phyloP scores from a whole-genome alignment of 1,140 invertebrate genomes.

The Whitmania pigra region DNA sequence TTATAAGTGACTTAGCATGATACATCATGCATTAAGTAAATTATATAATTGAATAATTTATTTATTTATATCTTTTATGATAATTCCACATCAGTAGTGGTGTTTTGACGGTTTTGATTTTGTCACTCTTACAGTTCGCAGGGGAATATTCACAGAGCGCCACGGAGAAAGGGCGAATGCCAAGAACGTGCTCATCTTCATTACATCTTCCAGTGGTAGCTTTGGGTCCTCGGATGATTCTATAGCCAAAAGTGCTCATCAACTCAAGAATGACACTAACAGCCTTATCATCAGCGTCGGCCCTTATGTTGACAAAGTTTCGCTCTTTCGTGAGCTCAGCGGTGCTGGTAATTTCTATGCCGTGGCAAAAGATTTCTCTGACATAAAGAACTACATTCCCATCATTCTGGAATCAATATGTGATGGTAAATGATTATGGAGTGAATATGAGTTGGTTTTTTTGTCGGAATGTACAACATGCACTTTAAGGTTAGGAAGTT shows the following conservation, averaged over 20 bases:
- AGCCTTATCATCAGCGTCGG: not conserved
- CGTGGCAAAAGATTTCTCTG: not conserved
- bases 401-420: not conserved
- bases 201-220: not conserved
- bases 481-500: too few species aligned
- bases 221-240: not conserved
- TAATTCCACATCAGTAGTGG: too few species aligned
- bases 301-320: not conserved
- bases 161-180: not conserved
- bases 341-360: not conserved
- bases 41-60: too few species aligned
- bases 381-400: not conserved
- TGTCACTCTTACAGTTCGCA: not conserved
- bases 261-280: conserved; percentile 11
- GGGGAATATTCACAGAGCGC: not conserved
- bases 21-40: too few species aligned
- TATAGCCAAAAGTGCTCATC: not conserved
- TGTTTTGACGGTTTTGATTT: too few species aligned
- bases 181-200: conserved; percentile 7
- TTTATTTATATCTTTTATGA: too few species aligned
- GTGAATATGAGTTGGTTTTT: too few species aligned
- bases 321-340: not conserved
- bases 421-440: too few species aligned
- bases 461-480: too few species aligned
- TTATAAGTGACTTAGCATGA: too few species aligned